Conservation (phyloP, 2,113 vertebrate species). For the Mustelus asterias region DNA sequence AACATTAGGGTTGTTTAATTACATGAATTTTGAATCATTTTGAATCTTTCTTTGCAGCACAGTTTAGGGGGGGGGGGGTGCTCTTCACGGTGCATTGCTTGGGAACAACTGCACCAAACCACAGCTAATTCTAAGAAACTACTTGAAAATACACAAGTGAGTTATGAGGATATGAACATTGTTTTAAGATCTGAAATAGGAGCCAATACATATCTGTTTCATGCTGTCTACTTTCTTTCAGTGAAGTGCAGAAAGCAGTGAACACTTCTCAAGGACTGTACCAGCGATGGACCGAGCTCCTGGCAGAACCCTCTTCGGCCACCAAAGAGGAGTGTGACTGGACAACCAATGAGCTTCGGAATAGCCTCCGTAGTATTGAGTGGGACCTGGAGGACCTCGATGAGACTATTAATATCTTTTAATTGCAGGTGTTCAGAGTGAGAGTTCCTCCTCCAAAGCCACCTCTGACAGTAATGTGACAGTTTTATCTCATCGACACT, state of each 20-base stretch:
- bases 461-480: neutral
- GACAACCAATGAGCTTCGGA: conserved; percentile 95
- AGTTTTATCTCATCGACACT: neutral
- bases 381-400: conserved; percentile 98
- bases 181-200: neutral
- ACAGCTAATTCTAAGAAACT: neutral
- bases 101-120: neutral
- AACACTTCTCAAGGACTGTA: conserved; percentile 89
- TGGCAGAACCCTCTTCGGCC: conserved; percentile 71
- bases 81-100: no score
- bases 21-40: no score
- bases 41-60: no score
- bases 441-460: neutral
- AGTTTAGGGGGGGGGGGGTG: no score
- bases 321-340: conserved; percentile 92
- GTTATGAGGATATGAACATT: neutral
- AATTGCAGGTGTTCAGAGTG: neutral
- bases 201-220: neutral
- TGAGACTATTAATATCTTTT: conserved; percentile 98
- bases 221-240: conserved; percentile 44
- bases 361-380: conserved; percentile 92
- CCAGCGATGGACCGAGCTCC: conserved; percentile 85
- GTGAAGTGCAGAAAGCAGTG: conserved; percentile 94
- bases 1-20: no score
- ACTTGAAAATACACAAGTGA: neutral